Conservation (phyloP, 2,888 invertebrate genomes). For the Plagiodera versicolora region DNA sequence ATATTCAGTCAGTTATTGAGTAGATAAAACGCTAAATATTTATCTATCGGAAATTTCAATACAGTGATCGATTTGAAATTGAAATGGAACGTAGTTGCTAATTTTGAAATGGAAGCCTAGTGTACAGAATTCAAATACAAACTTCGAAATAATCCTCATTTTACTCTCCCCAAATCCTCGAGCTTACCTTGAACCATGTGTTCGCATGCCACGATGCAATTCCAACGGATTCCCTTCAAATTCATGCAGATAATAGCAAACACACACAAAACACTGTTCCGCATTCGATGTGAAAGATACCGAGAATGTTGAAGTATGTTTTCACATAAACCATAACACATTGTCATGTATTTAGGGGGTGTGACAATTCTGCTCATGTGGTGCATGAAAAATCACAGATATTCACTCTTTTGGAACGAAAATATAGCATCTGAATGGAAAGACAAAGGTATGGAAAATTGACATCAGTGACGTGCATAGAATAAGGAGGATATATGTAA, state of each 20-base stretch:
- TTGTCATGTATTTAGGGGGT: constrained; percentile 17
- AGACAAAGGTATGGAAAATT: too few species aligned
- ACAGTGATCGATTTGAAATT: too few species aligned
- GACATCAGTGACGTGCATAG: too few species aligned
- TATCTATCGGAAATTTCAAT: too few species aligned
- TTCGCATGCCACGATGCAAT: not conserved
- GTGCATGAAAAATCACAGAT: constrained; percentile 40
- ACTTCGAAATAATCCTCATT: too few species aligned
- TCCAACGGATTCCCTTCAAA: not conserved
- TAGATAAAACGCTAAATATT: not conserved
- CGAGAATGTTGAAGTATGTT: constrained; percentile 2
- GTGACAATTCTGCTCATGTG: constrained; percentile 33
- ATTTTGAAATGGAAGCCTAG: too few species aligned
- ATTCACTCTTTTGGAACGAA: constrained; percentile 35
- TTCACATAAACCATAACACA: constrained; percentile 22
- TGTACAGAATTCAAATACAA: too few species aligned
- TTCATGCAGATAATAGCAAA: not conserved
- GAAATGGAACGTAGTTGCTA: too few species aligned
- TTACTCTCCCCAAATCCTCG: too few species aligned
- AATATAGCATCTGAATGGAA: too few species aligned
- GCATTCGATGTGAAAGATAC: not conserved
- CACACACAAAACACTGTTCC: not conserved
- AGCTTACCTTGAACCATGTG: not conserved
- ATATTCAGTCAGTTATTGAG: not conserved
- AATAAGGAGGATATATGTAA: too few species aligned